Base-by-base conservation (phyloP, 1,140 invertebrate species). In the Hestina assimilis region DNA sequence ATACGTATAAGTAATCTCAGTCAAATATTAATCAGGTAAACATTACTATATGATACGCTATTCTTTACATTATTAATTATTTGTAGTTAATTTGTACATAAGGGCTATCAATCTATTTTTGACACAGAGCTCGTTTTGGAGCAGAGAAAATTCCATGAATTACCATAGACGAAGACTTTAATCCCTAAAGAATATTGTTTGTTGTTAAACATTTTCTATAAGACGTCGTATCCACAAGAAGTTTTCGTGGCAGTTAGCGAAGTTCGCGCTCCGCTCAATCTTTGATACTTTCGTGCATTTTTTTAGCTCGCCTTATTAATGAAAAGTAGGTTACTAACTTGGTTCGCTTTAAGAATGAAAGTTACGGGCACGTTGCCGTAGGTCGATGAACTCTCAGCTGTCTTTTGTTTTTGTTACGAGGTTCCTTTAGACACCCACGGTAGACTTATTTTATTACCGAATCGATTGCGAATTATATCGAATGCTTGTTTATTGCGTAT, bases 251-350 rank as follows among this genome's bases (percentile, higher is more conserved):
- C 73, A 68, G 63, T 66, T 67, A 63, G 68, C 70, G 69, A 87
- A 87, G 74, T 85, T 85, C 83, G 80, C 79, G 76, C 75, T 79
- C 69, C 75, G 80, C 80, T 86, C 84, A 87, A 87, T 87, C 83
- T 86, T 86, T 87, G 84, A 87, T 87, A 87, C 84, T 87, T 87
- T 87, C 80, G 72, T 85, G 83, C 81, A 83, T 86, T 87, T 87
- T 86, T 87, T 87, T 84, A 87, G 83, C 80, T 79, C 75, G 78
- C 77, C 83, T 84, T 87, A 87, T 87, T 87, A 87, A 87, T 87
- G 84, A 87, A 87, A 87, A 87, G 84, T 87, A 86, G 84, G 83
- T 87, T 87, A 87, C 76, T 82, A 87, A 87, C 81, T 87, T 82
- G 70, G 72, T 79, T 77, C 78, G 72, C 72, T 87, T 83, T 79